Percentiles rank a stretch among this genome's conserved stretches.
phyloP scores from a whole-genome alignment of 2,888 invertebrate genomes.

The Adelphocoris suturalis region DNA sequence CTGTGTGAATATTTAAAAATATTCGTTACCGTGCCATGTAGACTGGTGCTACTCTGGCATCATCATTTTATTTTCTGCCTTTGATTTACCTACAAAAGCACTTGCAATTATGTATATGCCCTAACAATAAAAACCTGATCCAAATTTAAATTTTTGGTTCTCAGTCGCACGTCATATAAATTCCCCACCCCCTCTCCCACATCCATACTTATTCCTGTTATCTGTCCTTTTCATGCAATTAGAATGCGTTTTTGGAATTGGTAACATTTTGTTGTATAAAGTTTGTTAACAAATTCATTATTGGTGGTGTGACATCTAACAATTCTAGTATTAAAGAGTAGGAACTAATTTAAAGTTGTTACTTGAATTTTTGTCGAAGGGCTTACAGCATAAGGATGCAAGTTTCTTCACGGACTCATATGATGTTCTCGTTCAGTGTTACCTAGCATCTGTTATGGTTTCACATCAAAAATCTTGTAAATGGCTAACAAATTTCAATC shows the following conservation, averaged over 20 bases:
- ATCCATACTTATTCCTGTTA: neutral
- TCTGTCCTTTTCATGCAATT: neutral
- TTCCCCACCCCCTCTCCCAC: too few species aligned
- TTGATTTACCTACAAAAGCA: too few species aligned
- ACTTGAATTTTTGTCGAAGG: neutral
- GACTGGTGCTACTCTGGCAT: too few species aligned
- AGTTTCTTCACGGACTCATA: too few species aligned
- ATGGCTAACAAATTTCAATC: neutral
- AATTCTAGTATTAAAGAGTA: conserved; percentile 6
- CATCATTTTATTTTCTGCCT: too few species aligned
- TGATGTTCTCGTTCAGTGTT: neutral
- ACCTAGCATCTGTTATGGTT: neutral
- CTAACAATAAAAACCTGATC: too few species aligned
- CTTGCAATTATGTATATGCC: too few species aligned
- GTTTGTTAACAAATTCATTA: neutral
- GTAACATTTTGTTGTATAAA: neutral
- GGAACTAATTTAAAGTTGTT: neutral
- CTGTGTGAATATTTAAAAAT: too few species aligned
- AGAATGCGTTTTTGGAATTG: neutral
- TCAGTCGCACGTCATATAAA: too few species aligned
- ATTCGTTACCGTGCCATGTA: too few species aligned
- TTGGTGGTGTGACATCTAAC: conserved; percentile 29
- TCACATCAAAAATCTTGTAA: conserved; percentile 2
- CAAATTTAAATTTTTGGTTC: too few species aligned
- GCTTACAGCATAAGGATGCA: neutral